Conservation (phyloP, 2,797 vertebrate genomes). For the Limosa lapponica region DNA sequence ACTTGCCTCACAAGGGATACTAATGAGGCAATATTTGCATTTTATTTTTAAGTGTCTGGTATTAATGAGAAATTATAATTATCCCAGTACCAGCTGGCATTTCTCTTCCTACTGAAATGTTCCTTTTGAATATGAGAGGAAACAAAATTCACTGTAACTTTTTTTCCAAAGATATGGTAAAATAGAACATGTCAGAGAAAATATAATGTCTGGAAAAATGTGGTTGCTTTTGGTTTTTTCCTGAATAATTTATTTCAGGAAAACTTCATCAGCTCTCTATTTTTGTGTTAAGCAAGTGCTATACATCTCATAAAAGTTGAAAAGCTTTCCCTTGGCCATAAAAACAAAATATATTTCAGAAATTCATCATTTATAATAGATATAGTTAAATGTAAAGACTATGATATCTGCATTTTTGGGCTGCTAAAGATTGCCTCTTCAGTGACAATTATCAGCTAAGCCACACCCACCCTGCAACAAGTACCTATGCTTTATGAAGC, state of each 20-base stretch:
- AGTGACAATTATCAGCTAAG: neutral
- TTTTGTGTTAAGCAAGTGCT: neutral
- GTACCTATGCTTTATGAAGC: neutral
- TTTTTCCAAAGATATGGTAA: neutral
- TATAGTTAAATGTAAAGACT: neutral
- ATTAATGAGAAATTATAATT: constrained; percentile 60
- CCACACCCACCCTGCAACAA: neutral
- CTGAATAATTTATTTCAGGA: neutral
- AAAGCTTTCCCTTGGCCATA: constrained; percentile 7
- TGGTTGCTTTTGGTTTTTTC: neutral
- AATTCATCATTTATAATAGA: neutral
- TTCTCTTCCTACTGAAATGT: constrained; percentile 31
- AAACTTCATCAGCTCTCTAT: constrained; percentile 5
- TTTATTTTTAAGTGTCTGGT: constrained; percentile 35
- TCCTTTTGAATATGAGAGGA: constrained; percentile 47
- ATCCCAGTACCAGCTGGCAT: constrained; percentile 49
- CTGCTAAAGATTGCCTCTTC: neutral
- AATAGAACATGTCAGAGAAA: constrained; percentile 10
- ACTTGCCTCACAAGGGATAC: constrained; percentile 40
- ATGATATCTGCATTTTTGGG: neutral
- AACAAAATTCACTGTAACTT: constrained; percentile 30
- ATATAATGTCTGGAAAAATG: neutral
- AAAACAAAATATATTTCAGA: constrained; percentile 14
- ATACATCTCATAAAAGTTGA: neutral
- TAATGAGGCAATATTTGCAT: constrained; percentile 34